Conservation (phyloP, 2,113 vertebrate genomes). For the Sterna hirundo region DNA sequence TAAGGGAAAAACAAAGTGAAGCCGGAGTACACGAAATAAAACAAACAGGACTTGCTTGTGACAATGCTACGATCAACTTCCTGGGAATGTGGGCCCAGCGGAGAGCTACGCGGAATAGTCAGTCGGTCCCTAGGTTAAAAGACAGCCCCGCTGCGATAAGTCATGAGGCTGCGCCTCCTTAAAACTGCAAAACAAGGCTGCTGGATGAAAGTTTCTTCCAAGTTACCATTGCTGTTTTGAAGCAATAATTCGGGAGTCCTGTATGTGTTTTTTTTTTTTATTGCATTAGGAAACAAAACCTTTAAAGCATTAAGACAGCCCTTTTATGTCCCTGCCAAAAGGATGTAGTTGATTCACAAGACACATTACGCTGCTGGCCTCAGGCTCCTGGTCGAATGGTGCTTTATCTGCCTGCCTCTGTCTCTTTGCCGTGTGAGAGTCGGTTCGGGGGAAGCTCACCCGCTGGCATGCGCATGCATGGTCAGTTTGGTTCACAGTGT, state of each 20-base stretch:
- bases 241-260: constrained; percentile 74
- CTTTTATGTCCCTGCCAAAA: constrained; percentile 95
- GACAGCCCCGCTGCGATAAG: not conserved
- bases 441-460: constrained; percentile 75
- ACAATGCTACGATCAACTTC: constrained; percentile 42
- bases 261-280: constrained; percentile 74
- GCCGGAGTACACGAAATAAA: not conserved
- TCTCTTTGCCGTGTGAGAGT: constrained; percentile 56
- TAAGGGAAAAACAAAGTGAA: constrained; percentile 42
- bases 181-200: not conserved
- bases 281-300: constrained; percentile 92
- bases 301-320: constrained; percentile 93
- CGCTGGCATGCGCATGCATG: constrained; percentile 89
- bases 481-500: constrained; percentile 79
- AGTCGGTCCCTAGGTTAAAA: not conserved
- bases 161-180: not conserved
- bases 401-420: constrained; percentile 1
- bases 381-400: constrained; percentile 51
- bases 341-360: constrained; percentile 79
- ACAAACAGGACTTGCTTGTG: constrained; percentile 3
- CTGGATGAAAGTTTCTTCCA: not conserved
- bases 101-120: not conserved
- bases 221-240: constrained; percentile 37
- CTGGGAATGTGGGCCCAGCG: not conserved
- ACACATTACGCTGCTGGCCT: constrained; percentile 78